Evolutionary conservation across 1,140 invertebrate species (phyloP).

Genomic region (Lerema accius): DNA sequence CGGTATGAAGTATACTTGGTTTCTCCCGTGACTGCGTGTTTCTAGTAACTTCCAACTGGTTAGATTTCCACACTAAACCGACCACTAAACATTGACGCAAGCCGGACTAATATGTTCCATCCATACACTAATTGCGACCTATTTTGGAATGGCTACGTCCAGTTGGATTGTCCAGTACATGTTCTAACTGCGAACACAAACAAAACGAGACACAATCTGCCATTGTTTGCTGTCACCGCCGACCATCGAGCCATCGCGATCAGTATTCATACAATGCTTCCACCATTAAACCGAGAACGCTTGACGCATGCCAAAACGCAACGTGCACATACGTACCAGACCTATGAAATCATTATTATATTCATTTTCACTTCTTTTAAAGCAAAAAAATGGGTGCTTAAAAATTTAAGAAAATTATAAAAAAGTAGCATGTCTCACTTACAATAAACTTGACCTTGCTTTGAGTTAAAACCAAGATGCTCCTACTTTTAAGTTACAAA

Average conservation of each 20-base stretch:
- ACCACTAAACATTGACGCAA: constrained; percentile 11
- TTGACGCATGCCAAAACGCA: constrained; percentile 35
- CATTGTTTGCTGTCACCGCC: constrained; percentile 37
- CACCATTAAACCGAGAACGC: constrained; percentile 39
- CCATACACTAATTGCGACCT: constrained; percentile 26
- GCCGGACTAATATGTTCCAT: constrained; percentile 4
- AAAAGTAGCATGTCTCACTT: neutral
- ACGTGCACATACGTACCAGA: neutral
- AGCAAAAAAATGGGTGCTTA: too few relatives aligned
- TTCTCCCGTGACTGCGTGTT: neutral
- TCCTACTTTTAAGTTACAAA: constrained; percentile 5
- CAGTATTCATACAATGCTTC: constrained; percentile 40
- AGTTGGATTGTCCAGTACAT: constrained; percentile 25
- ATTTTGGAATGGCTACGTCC: constrained; percentile 16
- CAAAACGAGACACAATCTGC: constrained; percentile 30
- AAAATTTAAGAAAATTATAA: too few relatives aligned
- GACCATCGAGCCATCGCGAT: constrained; percentile 13
- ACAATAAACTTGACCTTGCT: neutral
- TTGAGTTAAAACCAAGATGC: constrained; percentile 5
- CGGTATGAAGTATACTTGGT: too few relatives aligned
- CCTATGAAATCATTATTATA: neutral
- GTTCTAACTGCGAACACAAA: constrained; percentile 21
- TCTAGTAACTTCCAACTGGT: neutral
- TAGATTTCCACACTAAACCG: neutral
- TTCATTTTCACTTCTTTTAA: constrained; percentile 1